phyloP scores from a whole-genome alignment of 2,113 vertebrate species.

The Oncorhynchus gorbuscha region DNA sequence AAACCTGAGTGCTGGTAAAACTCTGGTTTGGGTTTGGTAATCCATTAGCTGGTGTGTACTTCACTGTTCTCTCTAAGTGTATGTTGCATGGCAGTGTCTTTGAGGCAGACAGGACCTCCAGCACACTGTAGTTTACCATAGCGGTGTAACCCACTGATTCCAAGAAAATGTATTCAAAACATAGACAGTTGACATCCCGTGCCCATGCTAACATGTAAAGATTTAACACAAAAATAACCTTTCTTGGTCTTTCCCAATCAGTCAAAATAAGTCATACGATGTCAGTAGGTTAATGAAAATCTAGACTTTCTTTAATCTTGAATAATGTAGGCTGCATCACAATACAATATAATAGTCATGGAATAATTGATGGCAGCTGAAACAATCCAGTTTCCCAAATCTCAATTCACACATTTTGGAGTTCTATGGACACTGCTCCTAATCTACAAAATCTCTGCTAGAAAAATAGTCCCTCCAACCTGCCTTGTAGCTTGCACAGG shows the following conservation, averaged over 20 bases:
- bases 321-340: background rate
- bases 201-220: too few species aligned
- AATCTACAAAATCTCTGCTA: background rate
- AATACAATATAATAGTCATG: background rate
- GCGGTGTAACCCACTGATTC: too few species aligned
- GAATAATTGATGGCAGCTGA: background rate
- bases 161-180: too few species aligned
- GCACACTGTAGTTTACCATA: too few species aligned
- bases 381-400: background rate
- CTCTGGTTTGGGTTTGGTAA: background rate
- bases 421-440: background rate
- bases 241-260: background rate
- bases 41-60: background rate
- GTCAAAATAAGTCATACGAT: background rate
- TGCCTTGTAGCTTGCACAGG: background rate
- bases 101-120: too few species aligned
- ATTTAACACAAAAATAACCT: too few species aligned
- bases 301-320: background rate
- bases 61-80: too few species aligned
- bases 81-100: too few species aligned
- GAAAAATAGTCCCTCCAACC: background rate
- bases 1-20: background rate
- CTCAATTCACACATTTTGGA: background rate
- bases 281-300: background rate
- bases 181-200: too few species aligned